Conservation (phyloP, 1,140 invertebrate genomes). For the Lordiphosa clarofinis region DNA sequence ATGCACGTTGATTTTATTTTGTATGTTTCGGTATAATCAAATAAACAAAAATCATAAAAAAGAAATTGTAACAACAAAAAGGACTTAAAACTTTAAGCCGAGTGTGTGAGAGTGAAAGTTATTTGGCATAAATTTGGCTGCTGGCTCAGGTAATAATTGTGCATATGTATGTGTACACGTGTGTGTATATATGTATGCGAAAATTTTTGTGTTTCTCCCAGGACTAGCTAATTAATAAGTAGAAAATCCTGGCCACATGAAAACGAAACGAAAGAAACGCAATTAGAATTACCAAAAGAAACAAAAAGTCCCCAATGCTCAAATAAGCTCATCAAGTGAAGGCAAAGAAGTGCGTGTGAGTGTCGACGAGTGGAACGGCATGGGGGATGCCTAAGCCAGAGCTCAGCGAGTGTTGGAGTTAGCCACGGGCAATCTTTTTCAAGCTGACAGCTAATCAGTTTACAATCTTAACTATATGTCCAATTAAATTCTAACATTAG, state of each 20-base stretch:
- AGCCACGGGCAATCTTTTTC: no score
- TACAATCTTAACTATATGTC: no score
- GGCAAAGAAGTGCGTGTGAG: neutral
- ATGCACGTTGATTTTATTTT: constrained; percentile 54
- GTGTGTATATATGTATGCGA: constrained; percentile 9
- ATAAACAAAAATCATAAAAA: constrained; percentile 8
- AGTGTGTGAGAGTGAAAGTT: no score
- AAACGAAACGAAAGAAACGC: constrained; percentile 33
- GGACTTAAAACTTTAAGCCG: no score
- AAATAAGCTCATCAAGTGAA: constrained; percentile 49
- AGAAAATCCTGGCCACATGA: constrained; percentile 26
- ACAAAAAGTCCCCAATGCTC: constrained; percentile 51
- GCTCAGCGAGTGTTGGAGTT: no score
- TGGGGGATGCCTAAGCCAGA: no score
- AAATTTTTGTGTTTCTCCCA: constrained; percentile 15
- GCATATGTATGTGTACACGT: neutral
- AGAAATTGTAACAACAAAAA: neutral
- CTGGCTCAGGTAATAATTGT: no score
- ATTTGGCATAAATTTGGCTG: no score
- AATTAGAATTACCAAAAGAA: constrained; percentile 61
- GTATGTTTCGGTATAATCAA: constrained; percentile 40
- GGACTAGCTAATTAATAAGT: constrained; percentile 26
- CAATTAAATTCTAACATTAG: no score
- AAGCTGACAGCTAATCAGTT: no score
- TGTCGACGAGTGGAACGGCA: neutral